Evolutionary conservation across 1,140 invertebrate genomes (phyloP), one percentile per base, ranked within the genome.

Genomic region (Bathynomus jamesi): DNA sequence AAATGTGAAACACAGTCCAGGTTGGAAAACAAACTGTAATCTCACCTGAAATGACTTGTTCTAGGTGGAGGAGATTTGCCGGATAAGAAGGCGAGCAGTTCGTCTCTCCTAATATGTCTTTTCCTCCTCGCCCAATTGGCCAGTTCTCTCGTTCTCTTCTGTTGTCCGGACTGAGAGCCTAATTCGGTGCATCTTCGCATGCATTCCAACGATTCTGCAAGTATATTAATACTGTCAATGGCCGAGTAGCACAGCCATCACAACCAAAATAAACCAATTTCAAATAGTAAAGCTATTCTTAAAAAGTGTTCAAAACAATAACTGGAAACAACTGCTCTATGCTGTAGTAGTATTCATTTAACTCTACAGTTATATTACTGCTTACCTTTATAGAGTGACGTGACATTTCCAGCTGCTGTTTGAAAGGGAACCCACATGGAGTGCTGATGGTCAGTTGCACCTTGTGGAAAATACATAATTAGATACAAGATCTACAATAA

Each of bases 111-210:
- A 31, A 76, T 64, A 40, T 67, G 68, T 67, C 69, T 72, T 62
- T 70, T 70, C 81, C 88, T 87, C 81, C 87, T 84, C 7, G 87
- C 89, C 90, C 90, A 92, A 78, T 89, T 88, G 77, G 91, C 85
- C 78, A 92, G 81, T 83, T 92, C 91, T 82, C 86, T 87, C 78
- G 88, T 90, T 79, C 89, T 83, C 80, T 88, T 87, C 79, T 91
- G 89, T 79, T 87, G 87, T 65, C 90, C 90, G 80, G 84, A 86
- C 80, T 91, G 89, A 78, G 87, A 81, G 40, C 89, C 89, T 78
- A 90, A 78, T 76, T 92, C 90, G 80, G 86, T 86, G 78, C 87
- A 86, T 78, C 86, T 85, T 79, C 87, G 84, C 76, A 91, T 83
- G 73, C 87, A 87, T 78, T 92, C 90, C 79, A 88, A 84, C 75